Evolutionary conservation across 1,140 invertebrate genomes (phyloP).

Genomic region (Bombus waltoni): DNA sequence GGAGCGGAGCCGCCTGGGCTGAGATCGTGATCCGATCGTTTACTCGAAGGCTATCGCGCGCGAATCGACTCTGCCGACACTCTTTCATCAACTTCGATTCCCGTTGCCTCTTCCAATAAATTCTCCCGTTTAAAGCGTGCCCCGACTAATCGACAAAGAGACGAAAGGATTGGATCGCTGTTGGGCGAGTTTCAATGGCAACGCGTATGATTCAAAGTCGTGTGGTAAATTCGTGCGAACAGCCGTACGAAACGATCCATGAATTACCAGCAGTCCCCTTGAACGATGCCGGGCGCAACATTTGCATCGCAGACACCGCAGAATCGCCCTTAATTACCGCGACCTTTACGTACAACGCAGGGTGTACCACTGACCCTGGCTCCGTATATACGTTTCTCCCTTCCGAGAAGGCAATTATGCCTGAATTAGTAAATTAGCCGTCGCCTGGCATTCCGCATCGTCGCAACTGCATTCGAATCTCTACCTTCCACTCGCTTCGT

Average conservation of each 20-base stretch:
- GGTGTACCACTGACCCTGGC: conserved; percentile 50
- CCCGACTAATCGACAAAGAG: neutral
- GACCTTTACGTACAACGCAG: conserved; percentile 39
- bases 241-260: no score
- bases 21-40: conserved; percentile 42
- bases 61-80: neutral
- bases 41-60: conserved; percentile 14
- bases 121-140: neutral
- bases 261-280: neutral
- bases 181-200: neutral
- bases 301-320: neutral
- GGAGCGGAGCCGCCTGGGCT: neutral
- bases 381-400: conserved; percentile 60
- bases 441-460: conserved; percentile 51
- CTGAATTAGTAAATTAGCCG: conserved; percentile 71
- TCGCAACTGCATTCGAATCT: conserved; percentile 68
- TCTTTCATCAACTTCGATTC: neutral
- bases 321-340: conserved; percentile 43
- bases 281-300: neutral
- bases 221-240: neutral
- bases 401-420: conserved; percentile 69
- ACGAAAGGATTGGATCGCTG: neutral
- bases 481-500: conserved; percentile 42
- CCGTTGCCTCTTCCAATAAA: neutral
- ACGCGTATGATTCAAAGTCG: neutral